Base-by-base conservation (phyloP, 2,888 invertebrate genomes). In the Falcaria lacertinaria region DNA sequence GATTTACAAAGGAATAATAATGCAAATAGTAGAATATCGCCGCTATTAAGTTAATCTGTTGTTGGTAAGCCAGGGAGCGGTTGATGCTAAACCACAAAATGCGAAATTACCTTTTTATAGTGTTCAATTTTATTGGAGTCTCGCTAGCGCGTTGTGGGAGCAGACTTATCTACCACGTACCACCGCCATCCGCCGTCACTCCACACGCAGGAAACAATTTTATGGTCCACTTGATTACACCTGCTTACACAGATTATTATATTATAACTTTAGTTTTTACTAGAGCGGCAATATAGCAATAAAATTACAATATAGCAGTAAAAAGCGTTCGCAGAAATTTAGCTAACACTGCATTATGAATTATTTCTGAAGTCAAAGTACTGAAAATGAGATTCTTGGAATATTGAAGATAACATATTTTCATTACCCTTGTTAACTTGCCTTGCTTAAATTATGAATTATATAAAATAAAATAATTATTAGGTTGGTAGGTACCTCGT, bases 181-280 rank as follows among this genome's bases (percentile, higher is more conserved):
- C 1, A 28, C 11, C 8, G 11, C 28, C 54, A 55, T 39, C 3
- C 52, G 50, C 37, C 37, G 14, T 22, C 37, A 37, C 15, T 58
- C 55, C 66, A 58, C 60, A 64, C 69, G 63, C 75, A 76, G 83
- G 80, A 84, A 85, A 76, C 69, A 57, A 81, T 84, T 84, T 82
- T 71, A 81, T 71, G 81, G 73, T 74, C 69, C 78, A 73, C 66
- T 73, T 70, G 54, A 57, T 58, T 51, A 56, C 52, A 44, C 43
- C 43, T 40, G 48, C 43, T 51, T 41, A 33, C 40, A 33, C 33
- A 40, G 36, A 40, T 40, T 42, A 42, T 36, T 11, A 28, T 28
- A 11, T 8, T 28, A 3, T 28, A 11, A 11, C 28, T 28, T 28
- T 28, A 8, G 11, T 11, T 28, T 3, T 11, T 28, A 5, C 8